A percentile compares a stretch with the other conserved stretches of the same genome.
phyloP scores from a whole-genome alignment of 1,140 invertebrate genomes.

The Apolygus lucorum region DNA sequence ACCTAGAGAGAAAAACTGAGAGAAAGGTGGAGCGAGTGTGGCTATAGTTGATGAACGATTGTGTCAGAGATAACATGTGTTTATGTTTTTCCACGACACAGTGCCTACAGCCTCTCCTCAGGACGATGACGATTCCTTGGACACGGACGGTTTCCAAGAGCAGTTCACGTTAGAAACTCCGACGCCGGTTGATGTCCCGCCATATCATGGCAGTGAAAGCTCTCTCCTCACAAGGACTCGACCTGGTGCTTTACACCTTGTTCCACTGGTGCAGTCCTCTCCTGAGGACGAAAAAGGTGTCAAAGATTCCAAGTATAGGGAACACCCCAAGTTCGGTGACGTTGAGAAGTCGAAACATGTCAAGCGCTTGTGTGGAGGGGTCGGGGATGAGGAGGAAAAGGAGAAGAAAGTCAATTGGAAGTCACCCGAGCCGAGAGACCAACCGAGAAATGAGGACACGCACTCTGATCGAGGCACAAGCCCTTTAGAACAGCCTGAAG shows the following conservation, averaged over 20 bases:
- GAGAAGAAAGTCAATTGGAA: constrained; percentile 26
- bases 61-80: constrained; percentile 27
- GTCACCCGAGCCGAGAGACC: background rate
- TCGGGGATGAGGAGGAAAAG: constrained; percentile 35
- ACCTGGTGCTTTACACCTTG: constrained; percentile 15
- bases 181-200: constrained; percentile 18
- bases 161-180: constrained; percentile 42
- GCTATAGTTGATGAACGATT: constrained; percentile 20
- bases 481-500: constrained; percentile 38
- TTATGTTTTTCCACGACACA: constrained; percentile 33
- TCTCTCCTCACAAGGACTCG: constrained; percentile 10
- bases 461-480: constrained; percentile 40
- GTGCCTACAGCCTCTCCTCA: constrained; percentile 41
- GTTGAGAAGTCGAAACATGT: constrained; percentile 36
- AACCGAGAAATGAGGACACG: constrained; percentile 19
- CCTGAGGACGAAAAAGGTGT: constrained; percentile 43
- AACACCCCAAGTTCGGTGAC: constrained; percentile 36
- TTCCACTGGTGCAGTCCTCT: constrained; percentile 26
- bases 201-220: constrained; percentile 21
- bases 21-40: constrained; percentile 26
- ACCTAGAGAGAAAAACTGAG: constrained; percentile 25
- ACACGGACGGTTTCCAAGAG: constrained; percentile 45
- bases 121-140: constrained; percentile 45
- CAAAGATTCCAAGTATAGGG: constrained; percentile 41
- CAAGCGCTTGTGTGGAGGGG: constrained; percentile 41